Percentiles rank a stretch among this genome's conserved stretches.
Evolutionary conservation across 2,888 invertebrate genomes (phyloP).

Genomic region (Dorcus parallelipipedus): DNA sequence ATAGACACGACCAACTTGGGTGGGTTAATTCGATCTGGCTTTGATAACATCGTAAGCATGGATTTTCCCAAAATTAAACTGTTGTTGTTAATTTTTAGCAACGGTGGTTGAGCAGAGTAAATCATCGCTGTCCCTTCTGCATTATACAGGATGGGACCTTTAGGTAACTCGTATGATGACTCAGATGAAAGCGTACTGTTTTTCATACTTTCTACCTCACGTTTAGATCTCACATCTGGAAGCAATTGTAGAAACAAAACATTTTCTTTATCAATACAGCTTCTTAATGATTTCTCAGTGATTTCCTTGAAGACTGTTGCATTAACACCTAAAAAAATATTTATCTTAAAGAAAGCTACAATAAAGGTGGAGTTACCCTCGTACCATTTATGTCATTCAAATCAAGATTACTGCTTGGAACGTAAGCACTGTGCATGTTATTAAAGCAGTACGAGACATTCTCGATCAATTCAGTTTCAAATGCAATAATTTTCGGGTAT

Average conservation of each 20-base stretch:
- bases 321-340: not conserved
- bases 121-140: conserved; percentile 29
- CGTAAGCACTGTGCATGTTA: conserved; percentile 39
- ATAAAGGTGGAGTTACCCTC: not conserved
- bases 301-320: not conserved
- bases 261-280: not conserved
- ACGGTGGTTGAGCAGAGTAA: conserved; percentile 39
- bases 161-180: conserved; percentile 14
- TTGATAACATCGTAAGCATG: conserved; percentile 23
- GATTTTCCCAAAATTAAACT: conserved; percentile 20
- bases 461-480: conserved; percentile 34
- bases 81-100: conserved; percentile 29
- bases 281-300: not conserved
- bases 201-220: conserved; percentile 10
- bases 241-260: conserved; percentile 3
- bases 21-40: conserved; percentile 24
- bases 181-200: not conserved
- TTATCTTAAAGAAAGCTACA: not conserved
- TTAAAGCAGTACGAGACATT: conserved; percentile 34
- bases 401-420: conserved; percentile 39
- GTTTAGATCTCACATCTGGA: conserved; percentile 13
- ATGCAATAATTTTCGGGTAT: conserved; percentile 38
- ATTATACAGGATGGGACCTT: conserved; percentile 38
- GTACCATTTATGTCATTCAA: conserved; percentile 39
- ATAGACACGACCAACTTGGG: conserved; percentile 39